phyloP scores from a whole-genome alignment of 2,888 invertebrate genomes.

The Eurytoma californica region DNA sequence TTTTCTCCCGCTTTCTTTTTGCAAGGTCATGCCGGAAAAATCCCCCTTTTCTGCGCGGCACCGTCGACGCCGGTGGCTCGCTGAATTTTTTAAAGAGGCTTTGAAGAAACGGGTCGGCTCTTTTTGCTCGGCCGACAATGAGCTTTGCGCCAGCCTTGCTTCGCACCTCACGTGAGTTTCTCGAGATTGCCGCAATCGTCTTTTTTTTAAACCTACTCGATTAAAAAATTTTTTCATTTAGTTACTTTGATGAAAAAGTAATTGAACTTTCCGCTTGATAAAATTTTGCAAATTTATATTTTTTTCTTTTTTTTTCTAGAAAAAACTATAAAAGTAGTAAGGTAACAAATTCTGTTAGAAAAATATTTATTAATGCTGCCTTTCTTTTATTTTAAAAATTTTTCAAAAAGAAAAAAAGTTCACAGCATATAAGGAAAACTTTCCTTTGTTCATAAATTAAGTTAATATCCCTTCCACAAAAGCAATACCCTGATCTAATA shows the following conservation, averaged over 20 bases:
- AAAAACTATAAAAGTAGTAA: too few relatives aligned
- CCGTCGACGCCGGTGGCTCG: background rate
- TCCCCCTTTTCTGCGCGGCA: background rate
- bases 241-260: background rate
- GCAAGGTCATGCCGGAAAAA: background rate
- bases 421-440: too few relatives aligned
- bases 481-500: too few relatives aligned
- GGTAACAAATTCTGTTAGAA: too few relatives aligned
- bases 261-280: background rate
- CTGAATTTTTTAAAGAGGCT: conserved; percentile 2
- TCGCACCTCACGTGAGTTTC: background rate
- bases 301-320: too few relatives aligned
- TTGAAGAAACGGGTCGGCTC: background rate
- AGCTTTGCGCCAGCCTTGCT: background rate
- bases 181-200: background rate
- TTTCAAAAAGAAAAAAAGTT: too few relatives aligned
- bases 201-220: background rate
- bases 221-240: background rate
- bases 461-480: too few relatives aligned
- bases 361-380: too few relatives aligned
- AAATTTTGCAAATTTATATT: background rate
- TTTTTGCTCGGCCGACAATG: background rate
- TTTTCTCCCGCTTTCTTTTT: background rate
- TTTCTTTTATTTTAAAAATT: too few relatives aligned
- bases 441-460: too few relatives aligned